phyloP scores from a whole-genome alignment of 2,888 invertebrate species.

The Merodon equestris region DNA sequence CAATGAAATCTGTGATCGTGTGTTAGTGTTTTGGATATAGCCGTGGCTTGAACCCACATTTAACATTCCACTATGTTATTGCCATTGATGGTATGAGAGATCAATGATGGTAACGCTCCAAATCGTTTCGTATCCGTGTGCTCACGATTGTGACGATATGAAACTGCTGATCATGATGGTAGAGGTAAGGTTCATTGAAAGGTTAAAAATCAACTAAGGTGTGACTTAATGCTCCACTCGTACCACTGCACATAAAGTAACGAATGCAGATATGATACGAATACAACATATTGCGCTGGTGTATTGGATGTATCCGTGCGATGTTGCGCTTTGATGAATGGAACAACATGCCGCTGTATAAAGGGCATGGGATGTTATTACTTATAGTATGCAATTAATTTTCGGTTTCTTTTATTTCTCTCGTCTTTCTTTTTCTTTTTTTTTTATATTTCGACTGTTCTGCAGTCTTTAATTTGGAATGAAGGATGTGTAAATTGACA shows the following conservation, averaged over 20 bases:
- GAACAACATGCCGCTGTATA: conserved; percentile 42
- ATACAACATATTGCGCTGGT: too few species aligned
- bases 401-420: conserved; percentile 35
- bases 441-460: too few species aligned
- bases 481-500: conserved; percentile 54
- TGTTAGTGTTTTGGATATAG: not conserved
- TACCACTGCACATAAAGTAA: conserved; percentile 4
- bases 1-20: conserved; percentile 51
- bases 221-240: conserved; percentile 57
- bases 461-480: conserved; percentile 31
- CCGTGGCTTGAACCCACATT: conserved; percentile 62
- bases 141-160: conserved; percentile 34
- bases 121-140: conserved; percentile 33
- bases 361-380: conserved; percentile 52
- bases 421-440: not conserved
- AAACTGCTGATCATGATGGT: conserved; percentile 15
- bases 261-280: not conserved
- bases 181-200: conserved; percentile 66
- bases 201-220: conserved; percentile 68
- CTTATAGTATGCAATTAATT: conserved; percentile 60
- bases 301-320: conserved; percentile 6
- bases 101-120: conserved; percentile 63
- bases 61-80: conserved; percentile 63
- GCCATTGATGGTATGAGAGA: conserved; percentile 54
- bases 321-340: conserved; percentile 57